Conservation (phyloP, 2,888 invertebrate species). For the Emmelina monodactyla region DNA sequence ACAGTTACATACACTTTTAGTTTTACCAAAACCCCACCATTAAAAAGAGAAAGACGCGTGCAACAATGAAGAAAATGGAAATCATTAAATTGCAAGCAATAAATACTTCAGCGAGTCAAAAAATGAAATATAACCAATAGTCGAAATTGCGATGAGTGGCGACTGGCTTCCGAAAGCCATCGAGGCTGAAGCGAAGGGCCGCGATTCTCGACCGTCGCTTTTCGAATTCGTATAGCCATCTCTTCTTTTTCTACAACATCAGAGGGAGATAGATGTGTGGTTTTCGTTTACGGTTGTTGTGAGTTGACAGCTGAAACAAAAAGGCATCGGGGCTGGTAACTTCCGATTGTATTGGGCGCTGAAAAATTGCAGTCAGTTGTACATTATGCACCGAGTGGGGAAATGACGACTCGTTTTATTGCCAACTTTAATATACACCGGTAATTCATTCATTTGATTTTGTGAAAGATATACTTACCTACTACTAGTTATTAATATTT, state of each 20-base stretch:
- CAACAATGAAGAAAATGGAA: too few species aligned
- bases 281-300: neutral
- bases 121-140: constrained; percentile 49
- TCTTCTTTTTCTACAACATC: neutral
- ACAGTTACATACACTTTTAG: too few species aligned
- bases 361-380: constrained; percentile 55
- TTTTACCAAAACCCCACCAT: too few species aligned
- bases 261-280: neutral
- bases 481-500: too few species aligned
- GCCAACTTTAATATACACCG: too few species aligned
- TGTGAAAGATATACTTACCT: too few species aligned
- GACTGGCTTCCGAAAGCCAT: constrained; percentile 60
- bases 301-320: constrained; percentile 39
- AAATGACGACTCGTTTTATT: too few species aligned
- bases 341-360: constrained; percentile 60
- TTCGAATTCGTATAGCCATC: neutral
- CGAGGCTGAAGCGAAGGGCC: constrained; percentile 20
- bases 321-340: constrained; percentile 49
- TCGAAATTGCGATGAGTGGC: constrained; percentile 37
- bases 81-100: too few species aligned
- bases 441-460: too few species aligned
- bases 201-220: neutral
- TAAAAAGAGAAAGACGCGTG: too few species aligned
- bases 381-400: constrained; percentile 40
- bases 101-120: constrained; percentile 47